phyloP scores from a whole-genome alignment of 2,113 vertebrate species.

The Phylloscopus trochilus region DNA sequence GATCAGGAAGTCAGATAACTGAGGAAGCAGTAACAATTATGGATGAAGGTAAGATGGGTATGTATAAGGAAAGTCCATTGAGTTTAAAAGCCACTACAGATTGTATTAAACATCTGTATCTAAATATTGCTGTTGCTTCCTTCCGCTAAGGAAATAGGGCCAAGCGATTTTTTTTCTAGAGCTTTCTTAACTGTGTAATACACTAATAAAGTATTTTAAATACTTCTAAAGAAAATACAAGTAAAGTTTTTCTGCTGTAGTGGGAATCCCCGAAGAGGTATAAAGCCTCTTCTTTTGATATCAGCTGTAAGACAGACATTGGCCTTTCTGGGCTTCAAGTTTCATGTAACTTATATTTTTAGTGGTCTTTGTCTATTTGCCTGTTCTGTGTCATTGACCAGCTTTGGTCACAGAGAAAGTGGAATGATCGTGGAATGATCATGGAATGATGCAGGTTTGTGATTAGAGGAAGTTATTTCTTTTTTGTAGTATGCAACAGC shows the following conservation, averaged over 20 bases:
- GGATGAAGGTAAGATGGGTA: conserved; percentile 92
- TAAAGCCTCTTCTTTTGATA: neutral
- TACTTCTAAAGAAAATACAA: neutral
- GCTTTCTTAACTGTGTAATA: neutral
- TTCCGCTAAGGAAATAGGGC: neutral
- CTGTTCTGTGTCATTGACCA: neutral
- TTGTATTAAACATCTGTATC: neutral
- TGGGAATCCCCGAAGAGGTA: neutral
- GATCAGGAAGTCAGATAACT: conserved; percentile 83
- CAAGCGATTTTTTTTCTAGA: neutral
- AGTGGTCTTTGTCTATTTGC: neutral
- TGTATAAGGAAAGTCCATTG: conserved; percentile 48
- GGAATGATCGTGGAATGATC: neutral
- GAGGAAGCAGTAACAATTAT: conserved; percentile 88
- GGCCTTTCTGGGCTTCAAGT: neutral
- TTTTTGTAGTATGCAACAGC: neutral
- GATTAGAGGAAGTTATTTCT: neutral
- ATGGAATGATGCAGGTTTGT: neutral
- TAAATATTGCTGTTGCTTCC: neutral
- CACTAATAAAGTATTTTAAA: neutral
- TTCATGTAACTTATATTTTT: neutral
- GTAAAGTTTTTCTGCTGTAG: neutral
- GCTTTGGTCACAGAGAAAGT: neutral
- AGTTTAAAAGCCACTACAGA: neutral
- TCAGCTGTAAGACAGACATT: neutral